A percentile compares a stretch with the other conserved stretches of the same genome.
Conservation (phyloP, 2,797 vertebrate genomes). For the Onychomys arenicola region DNA sequence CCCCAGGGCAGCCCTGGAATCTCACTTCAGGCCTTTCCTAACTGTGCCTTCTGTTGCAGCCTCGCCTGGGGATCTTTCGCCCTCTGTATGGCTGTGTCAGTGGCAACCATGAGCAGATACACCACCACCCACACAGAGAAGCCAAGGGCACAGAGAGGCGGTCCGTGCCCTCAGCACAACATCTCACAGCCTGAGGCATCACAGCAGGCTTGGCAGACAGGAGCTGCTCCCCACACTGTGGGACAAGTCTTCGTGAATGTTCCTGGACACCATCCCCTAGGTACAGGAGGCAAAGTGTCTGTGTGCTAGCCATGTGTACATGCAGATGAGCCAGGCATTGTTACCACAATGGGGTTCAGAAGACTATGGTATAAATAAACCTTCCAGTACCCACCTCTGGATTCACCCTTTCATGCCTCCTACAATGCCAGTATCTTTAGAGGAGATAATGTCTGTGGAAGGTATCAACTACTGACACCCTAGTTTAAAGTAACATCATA, state of each 20-base stretch:
- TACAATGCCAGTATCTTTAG: constrained; percentile 1
- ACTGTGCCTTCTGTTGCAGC: constrained; percentile 85
- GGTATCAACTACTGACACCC: not conserved
- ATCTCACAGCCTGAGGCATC: not conserved
- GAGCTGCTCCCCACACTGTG: not conserved
- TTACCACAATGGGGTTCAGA: not conserved
- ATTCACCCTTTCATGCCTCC: not conserved
- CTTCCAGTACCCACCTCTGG: not conserved
- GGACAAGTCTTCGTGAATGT: not conserved
- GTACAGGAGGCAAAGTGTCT: constrained; percentile 32
- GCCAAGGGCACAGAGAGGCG: not conserved
- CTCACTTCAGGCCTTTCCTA: constrained; percentile 91
- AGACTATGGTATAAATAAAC: not conserved
- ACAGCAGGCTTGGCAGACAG: not conserved
- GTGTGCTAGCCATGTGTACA: not conserved
- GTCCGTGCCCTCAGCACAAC: not conserved
- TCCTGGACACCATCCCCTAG: not conserved
- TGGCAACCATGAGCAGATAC: constrained; percentile 94
- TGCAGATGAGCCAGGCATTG: not conserved
- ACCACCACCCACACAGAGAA: constrained; percentile 91
- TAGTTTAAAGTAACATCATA: constrained; percentile 1
- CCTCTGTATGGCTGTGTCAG: constrained; percentile 95
- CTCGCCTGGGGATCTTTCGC: constrained; percentile 96
- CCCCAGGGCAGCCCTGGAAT: constrained; percentile 91
- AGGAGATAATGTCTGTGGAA: not conserved